These are phyloP conservation scores for Istiophorus platypterus DNA, from an alignment of 2,113 vertebrate genomes.

Conservation along the genomic window DNA sequence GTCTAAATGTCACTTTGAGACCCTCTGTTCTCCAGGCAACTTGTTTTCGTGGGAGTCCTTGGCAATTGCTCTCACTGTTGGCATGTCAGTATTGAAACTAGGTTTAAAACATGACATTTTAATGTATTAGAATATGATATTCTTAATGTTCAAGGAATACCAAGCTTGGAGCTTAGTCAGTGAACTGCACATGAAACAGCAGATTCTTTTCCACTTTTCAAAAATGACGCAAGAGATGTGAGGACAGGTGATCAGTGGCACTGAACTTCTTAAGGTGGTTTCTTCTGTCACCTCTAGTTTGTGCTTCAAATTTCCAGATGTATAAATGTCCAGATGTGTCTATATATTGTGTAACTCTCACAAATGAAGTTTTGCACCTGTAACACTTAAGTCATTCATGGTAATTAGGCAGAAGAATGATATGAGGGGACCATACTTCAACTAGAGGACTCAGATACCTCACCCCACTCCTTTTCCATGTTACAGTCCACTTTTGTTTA, in stretches of 20 bases:
- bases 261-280: neutral
- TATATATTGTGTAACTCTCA: neutral
- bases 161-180: neutral
- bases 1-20: constrained; percentile 47
- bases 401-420: neutral
- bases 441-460: neutral
- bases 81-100: constrained; percentile 26
- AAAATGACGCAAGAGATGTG: neutral
- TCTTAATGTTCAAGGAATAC: neutral
- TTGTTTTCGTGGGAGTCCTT: constrained; percentile 58
- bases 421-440: neutral
- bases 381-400: neutral
- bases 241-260: neutral
- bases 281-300: neutral
- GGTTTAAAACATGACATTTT: constrained; percentile 50
- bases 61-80: constrained; percentile 50
- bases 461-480: neutral
- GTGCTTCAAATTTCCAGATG: neutral
- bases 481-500: neutral
- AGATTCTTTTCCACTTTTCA: neutral
- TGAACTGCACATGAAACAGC: neutral
- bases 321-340: too few relatives aligned
- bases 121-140: constrained; percentile 39
- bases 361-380: neutral
- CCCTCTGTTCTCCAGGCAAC: constrained; percentile 37